A percentile compares a stretch with the other conserved stretches of the same genome.
These are phyloP conservation scores for Pantelozetes paolii DNA, from an alignment of 2,888 invertebrate genomes.

Conservation along the genomic window DNA sequence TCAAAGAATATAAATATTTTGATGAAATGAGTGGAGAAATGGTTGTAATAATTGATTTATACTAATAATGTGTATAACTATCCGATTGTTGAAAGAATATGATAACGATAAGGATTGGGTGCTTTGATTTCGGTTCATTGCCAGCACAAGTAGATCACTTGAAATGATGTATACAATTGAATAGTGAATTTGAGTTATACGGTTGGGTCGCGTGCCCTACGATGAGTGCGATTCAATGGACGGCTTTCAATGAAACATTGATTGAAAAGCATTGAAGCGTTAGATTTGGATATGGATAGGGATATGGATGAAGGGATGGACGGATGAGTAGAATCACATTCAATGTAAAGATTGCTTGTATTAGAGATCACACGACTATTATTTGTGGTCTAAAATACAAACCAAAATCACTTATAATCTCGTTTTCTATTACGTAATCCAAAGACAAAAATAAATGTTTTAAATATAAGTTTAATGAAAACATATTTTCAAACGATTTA, in stretches of 20 bases:
- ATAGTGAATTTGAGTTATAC: neutral
- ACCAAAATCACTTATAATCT: slow-evolving; percentile 3
- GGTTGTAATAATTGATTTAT: too few species aligned
- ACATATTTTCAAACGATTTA: too few species aligned
- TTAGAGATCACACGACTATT: neutral
- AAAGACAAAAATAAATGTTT: too few species aligned
- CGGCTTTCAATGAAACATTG: neutral
- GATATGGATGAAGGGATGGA: neutral
- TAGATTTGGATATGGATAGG: slow-evolving; percentile 1
- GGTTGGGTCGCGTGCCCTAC: neutral
- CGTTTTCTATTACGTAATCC: neutral
- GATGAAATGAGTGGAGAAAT: too few species aligned
- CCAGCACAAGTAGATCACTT: slow-evolving; percentile 15
- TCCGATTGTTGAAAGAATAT: too few species aligned
- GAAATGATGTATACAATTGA: neutral
- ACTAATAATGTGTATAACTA: too few species aligned
- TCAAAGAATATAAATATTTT: too few species aligned
- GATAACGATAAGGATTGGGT: neutral
- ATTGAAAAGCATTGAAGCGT: slow-evolving; percentile 12
- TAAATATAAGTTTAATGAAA: too few species aligned
- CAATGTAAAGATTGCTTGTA: neutral
- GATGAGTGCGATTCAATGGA: neutral
- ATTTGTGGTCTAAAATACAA: neutral
- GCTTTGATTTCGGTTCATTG: neutral
- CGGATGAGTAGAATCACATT: neutral